Evolutionary conservation across 1,140 invertebrate genomes (phyloP), one percentile per base, ranked within the genome.

Genomic region (Mercenaria mercenaria): DNA sequence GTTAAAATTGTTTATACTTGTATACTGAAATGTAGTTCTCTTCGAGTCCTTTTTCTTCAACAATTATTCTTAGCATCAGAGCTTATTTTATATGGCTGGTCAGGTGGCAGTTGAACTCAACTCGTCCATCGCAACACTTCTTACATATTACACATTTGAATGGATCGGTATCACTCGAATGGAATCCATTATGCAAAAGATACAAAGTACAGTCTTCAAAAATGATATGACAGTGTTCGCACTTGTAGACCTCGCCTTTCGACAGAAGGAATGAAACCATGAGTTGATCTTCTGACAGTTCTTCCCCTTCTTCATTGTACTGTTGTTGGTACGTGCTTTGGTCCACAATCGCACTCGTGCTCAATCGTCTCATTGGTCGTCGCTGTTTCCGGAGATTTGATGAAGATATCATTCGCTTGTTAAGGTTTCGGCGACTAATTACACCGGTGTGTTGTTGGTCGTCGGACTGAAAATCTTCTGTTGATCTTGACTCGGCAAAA

Each of bases 51-150:
- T 47, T 47, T 47, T 18, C 43, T 10, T 47, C 43, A 8, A 47
- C 43, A 47, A n/a, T 47, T 18, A 47, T 47, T 10, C 43, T 18
- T 47, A 47, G n/a, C n/a, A n/a, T n/a, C n/a, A 18, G 43, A 47
- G 43, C 4, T 64, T 91, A 94, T 72, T 95, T 95, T 50, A 95
- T 94, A 89, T 95, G 94, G 76, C 94, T 95, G 34, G 94, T 95
- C 8, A 95, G 92, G 86, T 95, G 94, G 77, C 94, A 94, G 86
- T 95, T 95, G 83, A 95, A 95, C 85, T 95, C 94, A n/a, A 95
- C 93, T 29, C 94, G 92, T 59, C 94, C 94, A 32, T 94, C 93
- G 85, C 94, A 95, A 0, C 90, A 91, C 41, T 91, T 80, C 37
- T 91, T 88, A 88, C 94, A 95, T 61, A 95, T 94, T n/a, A 93